Base-by-base conservation (phyloP, 2,797 vertebrate species). In the Anolis apletophallus region DNA sequence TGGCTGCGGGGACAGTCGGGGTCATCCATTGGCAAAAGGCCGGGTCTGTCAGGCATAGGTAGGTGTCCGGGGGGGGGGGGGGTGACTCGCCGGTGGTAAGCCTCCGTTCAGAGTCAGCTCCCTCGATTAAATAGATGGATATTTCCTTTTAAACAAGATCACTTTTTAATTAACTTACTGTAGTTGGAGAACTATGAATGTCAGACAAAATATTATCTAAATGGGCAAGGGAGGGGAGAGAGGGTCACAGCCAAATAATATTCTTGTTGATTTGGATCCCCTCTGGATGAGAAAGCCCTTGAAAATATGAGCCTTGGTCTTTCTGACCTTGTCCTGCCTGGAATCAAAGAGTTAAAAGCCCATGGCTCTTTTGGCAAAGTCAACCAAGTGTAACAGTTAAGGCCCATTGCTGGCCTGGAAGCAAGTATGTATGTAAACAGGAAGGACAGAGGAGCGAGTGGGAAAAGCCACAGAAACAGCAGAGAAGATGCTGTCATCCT, bases 381-480 rank as follows among this genome's bases (percentile, higher is more conserved):
- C 32, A 46, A 26, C 17, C 0, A 14, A 88, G 2, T 84, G 77
- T 64, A 76, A 0, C 23, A 79, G 19, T 0, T 46, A 1, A 83
- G 68, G 86, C 19, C 74, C 11, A 0, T 17, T 9, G 26, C 13
- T 61, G 80, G 54, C 71, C 55, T 55, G 83, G 72, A 87, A 80
- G 0, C 75, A 68, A 89, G 81, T 75, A 72, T 74, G 0, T 0
- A 11, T 89, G 0, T 0, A 12, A 88, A 67, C n/a, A 55, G 88
- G 87, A 81, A 83, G 81, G 81, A 80, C 4, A 81, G 87, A 80
- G 79, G 68, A 4, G 68, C 68, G 74, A 55, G 68, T 34, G 68
- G 74, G 29, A 13, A 68, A 32, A 67, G 57, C 87, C 29, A 50
- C 67, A 36, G 72, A 64, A 77, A 71, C 1, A 21, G 32, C 9